Conservation (phyloP, 2,888 invertebrate genomes). For the Rhaphigaster nebulosa region DNA sequence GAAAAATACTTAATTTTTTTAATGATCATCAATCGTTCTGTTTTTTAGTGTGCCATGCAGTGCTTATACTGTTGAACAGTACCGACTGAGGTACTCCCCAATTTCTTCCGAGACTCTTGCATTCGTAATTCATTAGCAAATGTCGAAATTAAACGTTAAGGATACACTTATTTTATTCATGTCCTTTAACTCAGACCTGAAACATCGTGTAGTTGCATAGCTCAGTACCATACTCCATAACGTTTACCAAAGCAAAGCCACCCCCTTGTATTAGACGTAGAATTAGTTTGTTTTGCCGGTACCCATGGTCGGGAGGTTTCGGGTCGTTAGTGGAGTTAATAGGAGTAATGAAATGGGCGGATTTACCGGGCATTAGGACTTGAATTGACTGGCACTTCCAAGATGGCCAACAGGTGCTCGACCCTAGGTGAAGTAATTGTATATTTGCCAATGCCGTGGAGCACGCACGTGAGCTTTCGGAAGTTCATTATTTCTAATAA, state of each 20-base stretch:
- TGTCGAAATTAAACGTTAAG: background rate
- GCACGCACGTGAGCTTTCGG: background rate
- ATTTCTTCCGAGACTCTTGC: background rate
- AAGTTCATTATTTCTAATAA: background rate
- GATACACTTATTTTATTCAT: background rate
- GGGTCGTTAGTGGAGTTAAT: constrained; percentile 64
- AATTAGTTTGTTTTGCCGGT: constrained; percentile 51
- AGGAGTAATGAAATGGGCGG: constrained; percentile 68
- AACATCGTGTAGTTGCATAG: background rate
- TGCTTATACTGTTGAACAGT: background rate
- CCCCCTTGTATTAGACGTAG: background rate
- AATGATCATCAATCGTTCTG: no score
- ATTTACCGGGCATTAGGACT: constrained; percentile 54
- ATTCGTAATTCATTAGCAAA: background rate
- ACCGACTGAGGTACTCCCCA: background rate
- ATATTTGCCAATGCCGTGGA: background rate
- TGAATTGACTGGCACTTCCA: constrained; percentile 56
- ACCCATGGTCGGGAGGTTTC: constrained; percentile 58
- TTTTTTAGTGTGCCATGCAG: no score
- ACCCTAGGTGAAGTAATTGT: background rate
- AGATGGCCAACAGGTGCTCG: constrained; percentile 26
- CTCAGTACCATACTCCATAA: background rate
- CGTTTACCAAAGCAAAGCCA: background rate
- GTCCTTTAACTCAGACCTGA: background rate
- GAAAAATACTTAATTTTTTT: no score